phyloP scores from a whole-genome alignment of 2,888 invertebrate species.

The Amorpha juglandis region DNA sequence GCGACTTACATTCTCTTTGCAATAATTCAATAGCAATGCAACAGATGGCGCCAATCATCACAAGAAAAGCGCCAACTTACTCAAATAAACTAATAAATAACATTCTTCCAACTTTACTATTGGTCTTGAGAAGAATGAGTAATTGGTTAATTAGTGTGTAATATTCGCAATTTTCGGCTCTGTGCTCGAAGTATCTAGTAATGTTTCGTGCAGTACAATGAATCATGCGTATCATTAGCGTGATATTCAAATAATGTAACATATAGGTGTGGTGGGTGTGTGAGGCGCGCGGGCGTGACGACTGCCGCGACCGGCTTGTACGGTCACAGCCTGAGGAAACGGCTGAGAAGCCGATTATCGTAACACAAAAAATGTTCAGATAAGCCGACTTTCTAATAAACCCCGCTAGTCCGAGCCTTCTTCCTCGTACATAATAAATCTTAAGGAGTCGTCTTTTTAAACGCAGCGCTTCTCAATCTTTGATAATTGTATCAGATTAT shows the following conservation, averaged over 20 bases:
- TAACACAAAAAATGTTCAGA: slow-evolving; percentile 80
- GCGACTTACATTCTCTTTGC: background rate
- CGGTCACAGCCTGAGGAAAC: slow-evolving; percentile 21
- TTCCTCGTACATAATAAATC: slow-evolving; percentile 82
- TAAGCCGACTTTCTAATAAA: slow-evolving; percentile 83
- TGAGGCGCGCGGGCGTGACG: slow-evolving; percentile 21
- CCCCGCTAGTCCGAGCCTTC: slow-evolving; percentile 68
- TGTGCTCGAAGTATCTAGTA: background rate
- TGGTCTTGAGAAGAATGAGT: too few species aligned
- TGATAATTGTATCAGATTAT: slow-evolving; percentile 28
- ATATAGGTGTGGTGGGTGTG: slow-evolving; percentile 15
- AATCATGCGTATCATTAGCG: background rate
- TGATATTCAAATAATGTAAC: slow-evolving; percentile 14
- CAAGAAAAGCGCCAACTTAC: background rate
- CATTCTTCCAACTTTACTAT: too few species aligned
- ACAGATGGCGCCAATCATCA: slow-evolving; percentile 4
- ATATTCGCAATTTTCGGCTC: background rate
- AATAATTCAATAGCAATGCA: background rate
- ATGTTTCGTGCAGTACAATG: background rate
- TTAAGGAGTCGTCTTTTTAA: slow-evolving; percentile 72
- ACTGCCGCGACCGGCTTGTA: background rate
- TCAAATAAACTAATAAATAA: background rate
- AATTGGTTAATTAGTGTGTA: background rate
- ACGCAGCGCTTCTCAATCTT: slow-evolving; percentile 64
- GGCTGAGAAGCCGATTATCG: slow-evolving; percentile 67